phyloP scores from a whole-genome alignment of 2,113 vertebrate species.

The Butorides virescens region DNA sequence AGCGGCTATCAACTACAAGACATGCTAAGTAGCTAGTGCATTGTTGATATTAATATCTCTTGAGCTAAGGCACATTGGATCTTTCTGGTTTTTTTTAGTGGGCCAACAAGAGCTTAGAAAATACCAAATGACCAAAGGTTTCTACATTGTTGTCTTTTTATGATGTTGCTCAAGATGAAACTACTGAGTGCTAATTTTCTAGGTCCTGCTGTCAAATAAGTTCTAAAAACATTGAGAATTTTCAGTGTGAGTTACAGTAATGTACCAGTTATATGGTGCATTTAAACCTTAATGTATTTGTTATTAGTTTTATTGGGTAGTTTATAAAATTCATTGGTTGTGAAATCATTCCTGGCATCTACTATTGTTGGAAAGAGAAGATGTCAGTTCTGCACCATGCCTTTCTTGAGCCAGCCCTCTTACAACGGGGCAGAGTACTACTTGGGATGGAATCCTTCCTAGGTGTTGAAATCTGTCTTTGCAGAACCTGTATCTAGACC shows the following conservation, averaged over 20 bases:
- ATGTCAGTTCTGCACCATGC: neutral
- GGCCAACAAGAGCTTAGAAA: neutral
- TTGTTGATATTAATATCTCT: constrained; percentile 20
- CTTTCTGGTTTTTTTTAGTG: neutral
- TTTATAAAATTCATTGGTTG: neutral
- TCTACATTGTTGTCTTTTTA: neutral
- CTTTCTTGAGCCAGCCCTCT: neutral
- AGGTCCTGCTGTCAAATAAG: neutral
- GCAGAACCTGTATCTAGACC: neutral
- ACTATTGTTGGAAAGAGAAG: neutral
- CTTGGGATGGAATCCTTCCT: neutral
- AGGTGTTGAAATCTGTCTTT: neutral
- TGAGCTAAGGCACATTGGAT: neutral
- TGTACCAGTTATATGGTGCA: neutral
- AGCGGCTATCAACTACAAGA: constrained; percentile 14
- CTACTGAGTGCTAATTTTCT: neutral
- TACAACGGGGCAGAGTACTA: neutral
- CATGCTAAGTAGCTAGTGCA: neutral
- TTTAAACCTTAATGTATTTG: neutral
- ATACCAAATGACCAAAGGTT: neutral
- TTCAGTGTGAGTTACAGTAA: neutral
- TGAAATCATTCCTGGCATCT: neutral
- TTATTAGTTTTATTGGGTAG: neutral
- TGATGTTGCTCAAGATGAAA: neutral
- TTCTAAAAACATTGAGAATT: neutral